phyloP scores from a whole-genome alignment of 2,888 invertebrate species.

The Altica lythri region DNA sequence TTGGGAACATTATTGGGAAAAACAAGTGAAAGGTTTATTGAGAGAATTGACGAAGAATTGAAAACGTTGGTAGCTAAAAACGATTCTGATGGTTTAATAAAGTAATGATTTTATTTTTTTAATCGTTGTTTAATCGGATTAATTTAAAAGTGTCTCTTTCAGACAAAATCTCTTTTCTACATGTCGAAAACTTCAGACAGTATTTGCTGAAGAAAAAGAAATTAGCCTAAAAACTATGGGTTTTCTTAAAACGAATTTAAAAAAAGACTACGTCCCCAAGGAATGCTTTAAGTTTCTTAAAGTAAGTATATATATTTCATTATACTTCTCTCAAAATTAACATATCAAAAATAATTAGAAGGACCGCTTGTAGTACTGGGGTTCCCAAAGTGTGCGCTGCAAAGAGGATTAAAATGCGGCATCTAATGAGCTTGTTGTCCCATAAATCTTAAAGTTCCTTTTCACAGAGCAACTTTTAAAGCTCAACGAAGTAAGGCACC shows the following conservation, averaged over 20 bases:
- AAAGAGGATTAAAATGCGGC: too few species aligned
- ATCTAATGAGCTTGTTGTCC: too few species aligned
- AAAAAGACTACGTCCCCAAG: constrained; percentile 32
- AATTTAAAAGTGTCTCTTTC: constrained; percentile 39
- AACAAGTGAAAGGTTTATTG: constrained; percentile 58
- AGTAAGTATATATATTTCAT: constrained; percentile 37
- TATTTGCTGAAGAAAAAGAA: constrained; percentile 80
- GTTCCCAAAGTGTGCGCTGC: too few species aligned
- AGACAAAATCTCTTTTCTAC: constrained; percentile 65
- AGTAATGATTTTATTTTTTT: constrained; percentile 41
- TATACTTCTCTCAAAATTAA: too few species aligned
- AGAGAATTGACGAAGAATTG: constrained; percentile 54
- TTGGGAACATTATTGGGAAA: constrained; percentile 58
- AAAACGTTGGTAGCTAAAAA: constrained; percentile 47
- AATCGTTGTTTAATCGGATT: background rate
- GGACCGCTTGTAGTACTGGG: too few species aligned
- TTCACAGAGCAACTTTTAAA: too few species aligned
- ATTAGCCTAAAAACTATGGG: constrained; percentile 78
- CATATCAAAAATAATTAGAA: background rate
- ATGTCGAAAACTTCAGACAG: constrained; percentile 78
- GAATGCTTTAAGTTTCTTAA: constrained; percentile 31
- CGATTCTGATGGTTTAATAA: constrained; percentile 40
- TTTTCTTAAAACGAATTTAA: constrained; percentile 75
- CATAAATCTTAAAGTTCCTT: too few species aligned
- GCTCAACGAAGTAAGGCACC: too few species aligned